Evolutionary conservation across 92 coral and sea anemone genomes (phyloP).

Genomic region (Ricordea florida): DNA sequence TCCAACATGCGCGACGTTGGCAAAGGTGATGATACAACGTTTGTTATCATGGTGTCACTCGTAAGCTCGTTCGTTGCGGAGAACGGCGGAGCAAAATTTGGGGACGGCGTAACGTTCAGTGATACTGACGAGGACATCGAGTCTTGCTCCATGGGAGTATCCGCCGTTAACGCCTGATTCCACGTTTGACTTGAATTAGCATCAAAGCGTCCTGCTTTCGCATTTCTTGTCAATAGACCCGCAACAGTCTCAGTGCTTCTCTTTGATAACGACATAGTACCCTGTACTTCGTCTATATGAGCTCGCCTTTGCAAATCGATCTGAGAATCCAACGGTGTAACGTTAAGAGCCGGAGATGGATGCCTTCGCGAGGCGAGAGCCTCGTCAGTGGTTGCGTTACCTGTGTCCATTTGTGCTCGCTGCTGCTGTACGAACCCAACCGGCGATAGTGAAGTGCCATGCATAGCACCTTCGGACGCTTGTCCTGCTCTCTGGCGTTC

Average conservation of each 20-base stretch:
- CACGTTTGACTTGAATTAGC: constrained; percentile 16
- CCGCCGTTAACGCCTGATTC: not conserved
- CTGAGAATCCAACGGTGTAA: constrained; percentile 3
- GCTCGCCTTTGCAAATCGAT: constrained; percentile 5
- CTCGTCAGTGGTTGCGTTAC: not conserved
- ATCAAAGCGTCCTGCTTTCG: not conserved
- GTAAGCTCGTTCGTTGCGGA: not conserved
- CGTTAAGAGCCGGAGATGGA: not conserved
- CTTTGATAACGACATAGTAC: not conserved
- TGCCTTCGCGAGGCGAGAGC: not conserved
- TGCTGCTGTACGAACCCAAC: not conserved
- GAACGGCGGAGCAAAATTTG: not conserved
- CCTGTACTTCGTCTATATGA: constrained; percentile 27
- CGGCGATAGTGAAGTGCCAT: not conserved
- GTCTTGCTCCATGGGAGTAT: not conserved
- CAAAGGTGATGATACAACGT: not conserved
- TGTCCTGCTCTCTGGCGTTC: not conserved
- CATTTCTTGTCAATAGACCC: not conserved
- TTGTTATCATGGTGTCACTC: constrained; percentile 3
- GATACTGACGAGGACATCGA: not conserved
- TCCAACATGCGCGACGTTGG: not conserved
- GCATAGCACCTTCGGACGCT: not conserved
- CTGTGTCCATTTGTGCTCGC: not conserved
- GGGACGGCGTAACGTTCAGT: too few species aligned
- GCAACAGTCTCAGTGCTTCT: not conserved